These are phyloP conservation scores for Elegia similella DNA, from an alignment of 2,888 invertebrate genomes.

Conservation along the genomic window DNA sequence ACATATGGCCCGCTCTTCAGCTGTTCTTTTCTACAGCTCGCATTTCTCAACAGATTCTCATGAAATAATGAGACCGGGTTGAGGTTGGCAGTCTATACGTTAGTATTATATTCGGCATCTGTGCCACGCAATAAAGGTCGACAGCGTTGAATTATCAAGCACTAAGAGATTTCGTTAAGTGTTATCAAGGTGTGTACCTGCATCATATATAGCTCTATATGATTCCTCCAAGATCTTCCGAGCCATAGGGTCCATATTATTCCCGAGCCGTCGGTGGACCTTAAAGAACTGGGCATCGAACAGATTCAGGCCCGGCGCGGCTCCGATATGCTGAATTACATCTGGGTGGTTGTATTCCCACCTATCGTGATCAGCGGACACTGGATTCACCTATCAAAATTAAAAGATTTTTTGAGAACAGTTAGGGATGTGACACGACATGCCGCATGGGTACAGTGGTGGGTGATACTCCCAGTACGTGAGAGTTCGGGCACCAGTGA, in stretches of 20 bases:
- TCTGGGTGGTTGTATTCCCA: constrained; percentile 56
- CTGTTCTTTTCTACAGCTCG: too few species aligned
- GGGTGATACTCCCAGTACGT: too few species aligned
- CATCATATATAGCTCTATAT: constrained; percentile 87
- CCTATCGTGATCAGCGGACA: constrained; percentile 79
- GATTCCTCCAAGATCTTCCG: constrained; percentile 86
- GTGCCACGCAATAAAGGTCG: too few species aligned
- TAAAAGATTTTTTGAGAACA: not conserved
- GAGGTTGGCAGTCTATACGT: too few species aligned
- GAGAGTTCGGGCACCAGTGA: too few species aligned
- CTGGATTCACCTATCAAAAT: constrained; percentile 76
- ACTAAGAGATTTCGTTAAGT: not conserved
- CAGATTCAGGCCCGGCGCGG: constrained; percentile 79
- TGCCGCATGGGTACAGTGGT: too few species aligned
- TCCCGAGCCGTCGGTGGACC: constrained; percentile 83
- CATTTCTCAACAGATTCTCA: too few species aligned
- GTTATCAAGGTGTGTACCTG: too few species aligned
- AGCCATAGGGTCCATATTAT: constrained; percentile 74
- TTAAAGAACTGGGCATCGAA: constrained; percentile 88
- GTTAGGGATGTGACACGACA: too few species aligned
- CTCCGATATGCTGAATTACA: constrained; percentile 83
- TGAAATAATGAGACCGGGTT: too few species aligned
- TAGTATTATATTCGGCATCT: too few species aligned
- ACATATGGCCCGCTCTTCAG: too few species aligned
- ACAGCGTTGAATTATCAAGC: not conserved